phyloP scores from a whole-genome alignment of 2,888 invertebrate genomes.

The Baccha elongata region DNA sequence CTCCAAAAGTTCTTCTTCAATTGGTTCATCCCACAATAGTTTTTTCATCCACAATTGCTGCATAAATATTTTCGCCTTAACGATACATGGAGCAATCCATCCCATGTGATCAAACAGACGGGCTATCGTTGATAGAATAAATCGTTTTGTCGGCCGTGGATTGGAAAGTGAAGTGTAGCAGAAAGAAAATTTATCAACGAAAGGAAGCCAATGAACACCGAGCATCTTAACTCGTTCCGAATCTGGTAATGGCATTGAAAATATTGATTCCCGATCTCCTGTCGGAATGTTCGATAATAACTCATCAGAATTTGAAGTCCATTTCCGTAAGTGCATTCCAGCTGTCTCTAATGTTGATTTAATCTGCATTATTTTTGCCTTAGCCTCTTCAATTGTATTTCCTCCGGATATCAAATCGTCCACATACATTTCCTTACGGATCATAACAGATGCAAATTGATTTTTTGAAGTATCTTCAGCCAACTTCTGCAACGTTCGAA shows the following conservation, averaged over 20 bases:
- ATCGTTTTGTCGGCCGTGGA: not conserved
- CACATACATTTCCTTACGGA: conserved; percentile 50
- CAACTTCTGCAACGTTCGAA: conserved; percentile 51
- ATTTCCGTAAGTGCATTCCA: conserved; percentile 45
- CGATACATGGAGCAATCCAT: not conserved
- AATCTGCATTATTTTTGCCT: conserved; percentile 10
- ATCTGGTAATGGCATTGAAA: not conserved
- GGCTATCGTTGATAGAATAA: not conserved
- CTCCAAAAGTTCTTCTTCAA: not conserved
- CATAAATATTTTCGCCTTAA: not conserved
- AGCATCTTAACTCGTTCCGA: no score
- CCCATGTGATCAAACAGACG: conserved; percentile 9
- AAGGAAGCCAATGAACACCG: not conserved
- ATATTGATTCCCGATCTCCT: not conserved
- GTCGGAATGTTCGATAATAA: not conserved
- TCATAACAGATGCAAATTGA: conserved; percentile 29
- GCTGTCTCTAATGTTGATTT: conserved; percentile 22
- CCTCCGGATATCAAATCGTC: conserved; percentile 63
- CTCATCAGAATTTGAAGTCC: not conserved
- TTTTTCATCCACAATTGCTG: not conserved
- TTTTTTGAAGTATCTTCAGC: conserved; percentile 16
- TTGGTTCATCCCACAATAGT: not conserved
- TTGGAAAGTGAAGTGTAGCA: not conserved
- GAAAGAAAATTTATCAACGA: not conserved
- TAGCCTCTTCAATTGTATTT: conserved; percentile 35